A percentile compares a stretch with the other conserved stretches of the same genome.
Evolutionary conservation across 2,888 invertebrate genomes (phyloP).

Genomic region (Iphiclides podalirius): DNA sequence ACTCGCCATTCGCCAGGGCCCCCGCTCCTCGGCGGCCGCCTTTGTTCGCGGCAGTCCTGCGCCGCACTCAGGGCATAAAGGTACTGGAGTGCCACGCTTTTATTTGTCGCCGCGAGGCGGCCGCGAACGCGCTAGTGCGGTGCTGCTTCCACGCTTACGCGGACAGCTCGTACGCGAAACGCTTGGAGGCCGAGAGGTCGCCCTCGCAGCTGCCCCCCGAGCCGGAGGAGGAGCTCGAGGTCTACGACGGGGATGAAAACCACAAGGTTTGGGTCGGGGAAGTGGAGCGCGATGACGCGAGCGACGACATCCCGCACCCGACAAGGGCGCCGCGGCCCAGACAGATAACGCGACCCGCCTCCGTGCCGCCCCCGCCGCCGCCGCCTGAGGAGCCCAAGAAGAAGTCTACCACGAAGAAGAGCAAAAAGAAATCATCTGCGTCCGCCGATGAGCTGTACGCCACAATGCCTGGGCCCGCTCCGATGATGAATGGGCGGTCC

Average conservation of each 20-base stretch:
- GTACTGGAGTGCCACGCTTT: slow-evolving; percentile 99
- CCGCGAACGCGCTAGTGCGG: slow-evolving; percentile 97
- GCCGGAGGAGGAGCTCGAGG: slow-evolving; percentile 87
- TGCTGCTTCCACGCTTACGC: slow-evolving; percentile 99
- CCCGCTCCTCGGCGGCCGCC: slow-evolving; percentile 97
- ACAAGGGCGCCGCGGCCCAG: slow-evolving; percentile 87
- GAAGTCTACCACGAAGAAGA: slow-evolving; percentile 77
- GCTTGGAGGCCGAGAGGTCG: slow-evolving; percentile 83
- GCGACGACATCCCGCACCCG: slow-evolving; percentile 82
- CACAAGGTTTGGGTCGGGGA: slow-evolving; percentile 96
- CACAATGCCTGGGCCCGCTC: slow-evolving; percentile 74
- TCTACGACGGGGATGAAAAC: slow-evolving; percentile 94
- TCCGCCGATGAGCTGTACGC: slow-evolving; percentile 81
- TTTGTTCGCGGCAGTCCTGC: slow-evolving; percentile 96
- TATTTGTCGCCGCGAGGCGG: slow-evolving; percentile 97
- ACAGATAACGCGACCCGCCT: slow-evolving; percentile 88
- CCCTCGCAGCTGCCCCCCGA: slow-evolving; percentile 63
- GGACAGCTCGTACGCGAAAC: slow-evolving; percentile 95
- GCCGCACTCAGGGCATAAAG: slow-evolving; percentile 97
- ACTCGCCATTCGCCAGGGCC: slow-evolving; percentile 96
- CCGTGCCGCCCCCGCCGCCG: slow-evolving; percentile 92
- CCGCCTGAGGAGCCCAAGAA: slow-evolving; percentile 84
- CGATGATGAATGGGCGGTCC: slow-evolving; percentile 65
- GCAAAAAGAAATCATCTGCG: slow-evolving; percentile 79
- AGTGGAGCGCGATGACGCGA: slow-evolving; percentile 86